Evolutionary conservation across 1,140 invertebrate species (phyloP).

Genomic region (Brachionus koreanus): DNA sequence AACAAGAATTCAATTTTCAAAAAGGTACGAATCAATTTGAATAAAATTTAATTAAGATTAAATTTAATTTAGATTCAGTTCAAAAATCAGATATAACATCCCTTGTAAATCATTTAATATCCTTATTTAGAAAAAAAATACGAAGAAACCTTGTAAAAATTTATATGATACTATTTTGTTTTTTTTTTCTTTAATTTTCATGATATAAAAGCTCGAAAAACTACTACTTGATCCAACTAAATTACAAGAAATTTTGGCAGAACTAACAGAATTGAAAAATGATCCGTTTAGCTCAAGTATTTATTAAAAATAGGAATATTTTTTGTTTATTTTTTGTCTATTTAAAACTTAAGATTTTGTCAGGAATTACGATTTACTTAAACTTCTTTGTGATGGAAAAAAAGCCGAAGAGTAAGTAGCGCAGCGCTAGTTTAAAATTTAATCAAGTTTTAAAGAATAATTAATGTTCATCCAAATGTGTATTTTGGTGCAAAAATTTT

Average conservation of each 20-base stretch:
- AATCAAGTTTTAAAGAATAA: not conserved
- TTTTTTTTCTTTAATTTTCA: not conserved
- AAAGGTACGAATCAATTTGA: not conserved
- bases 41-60: not conserved
- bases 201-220: not conserved
- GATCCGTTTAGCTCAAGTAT: constrained; percentile 1
- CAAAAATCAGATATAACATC: not conserved
- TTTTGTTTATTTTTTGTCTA: not conserved
- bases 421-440: not conserved
- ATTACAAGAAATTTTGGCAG: not conserved
- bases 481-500: constrained; percentile 11
- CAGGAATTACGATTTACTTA: not conserved
- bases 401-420: constrained; percentile 7
- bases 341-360: not conserved
- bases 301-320: not conserved
- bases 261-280: not conserved
- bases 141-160: not conserved
- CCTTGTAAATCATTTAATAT: not conserved
- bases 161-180: not conserved
- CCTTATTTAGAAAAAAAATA: not conserved
- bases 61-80: not conserved
- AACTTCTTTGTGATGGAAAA: constrained; percentile 9
- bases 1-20: not conserved
- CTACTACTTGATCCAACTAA: not conserved
- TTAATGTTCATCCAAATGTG: not conserved